Evolutionary conservation across 2,888 invertebrate species (phyloP).

Genomic region (Idaea straminata): DNA sequence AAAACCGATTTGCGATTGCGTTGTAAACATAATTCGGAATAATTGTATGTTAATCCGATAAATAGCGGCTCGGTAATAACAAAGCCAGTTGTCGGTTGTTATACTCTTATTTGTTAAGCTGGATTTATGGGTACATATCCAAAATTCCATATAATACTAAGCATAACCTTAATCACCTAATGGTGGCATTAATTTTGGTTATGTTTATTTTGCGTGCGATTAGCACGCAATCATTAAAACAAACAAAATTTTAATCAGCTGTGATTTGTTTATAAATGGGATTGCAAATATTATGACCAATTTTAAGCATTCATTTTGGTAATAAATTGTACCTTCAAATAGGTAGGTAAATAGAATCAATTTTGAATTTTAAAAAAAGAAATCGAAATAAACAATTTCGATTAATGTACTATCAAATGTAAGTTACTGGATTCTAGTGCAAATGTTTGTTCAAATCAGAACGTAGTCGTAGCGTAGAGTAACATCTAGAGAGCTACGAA

Average conservation of each 20-base stretch:
- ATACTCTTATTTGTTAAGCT: slow-evolving; percentile 40
- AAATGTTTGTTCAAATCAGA: slow-evolving; percentile 59
- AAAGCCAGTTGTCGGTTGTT: slow-evolving; percentile 28
- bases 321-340: background rate
- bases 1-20: slow-evolving; percentile 4
- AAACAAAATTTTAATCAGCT: slow-evolving; percentile 15
- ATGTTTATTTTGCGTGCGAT: slow-evolving; percentile 37
- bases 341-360: too few species aligned
- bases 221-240: slow-evolving; percentile 39
- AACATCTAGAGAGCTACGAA: slow-evolving; percentile 45
- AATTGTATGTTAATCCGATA: slow-evolving; percentile 21
- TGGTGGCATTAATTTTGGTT: slow-evolving; percentile 50
- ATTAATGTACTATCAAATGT: slow-evolving; percentile 8
- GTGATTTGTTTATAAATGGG: background rate
- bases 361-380: too few species aligned
- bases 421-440: slow-evolving; percentile 38
- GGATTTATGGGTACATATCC: slow-evolving; percentile 43
- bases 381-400: background rate
- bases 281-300: background rate
- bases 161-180: slow-evolving; percentile 52
- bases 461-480: slow-evolving; percentile 27
- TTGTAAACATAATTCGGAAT: slow-evolving; percentile 13
- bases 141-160: slow-evolving; percentile 44
- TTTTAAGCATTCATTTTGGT: background rate
- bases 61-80: slow-evolving; percentile 19